A percentile compares a stretch with the other conserved stretches of the same genome.
These are phyloP conservation scores for Sanderia malayensis DNA, from an alignment of 30 jellyfish, hydroid and myxozoan genomes.

Conservation along the genomic window DNA sequence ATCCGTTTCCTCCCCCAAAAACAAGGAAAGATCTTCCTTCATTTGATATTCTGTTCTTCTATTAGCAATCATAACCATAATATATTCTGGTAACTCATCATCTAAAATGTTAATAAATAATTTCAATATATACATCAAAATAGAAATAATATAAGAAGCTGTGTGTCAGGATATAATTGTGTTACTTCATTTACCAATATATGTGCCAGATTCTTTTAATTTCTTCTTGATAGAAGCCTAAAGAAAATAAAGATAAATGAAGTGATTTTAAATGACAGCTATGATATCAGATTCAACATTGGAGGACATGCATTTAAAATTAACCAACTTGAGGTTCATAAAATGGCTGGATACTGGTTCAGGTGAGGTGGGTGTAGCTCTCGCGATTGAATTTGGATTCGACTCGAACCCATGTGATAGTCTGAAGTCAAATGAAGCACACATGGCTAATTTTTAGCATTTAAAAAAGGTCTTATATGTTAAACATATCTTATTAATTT, in stretches of 20 bases:
- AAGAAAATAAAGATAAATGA: not conserved
- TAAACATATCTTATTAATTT: too few relatives aligned
- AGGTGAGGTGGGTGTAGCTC: too few relatives aligned
- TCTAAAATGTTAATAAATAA: slow-evolving; percentile 22
- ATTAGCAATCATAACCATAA: slow-evolving; percentile 95
- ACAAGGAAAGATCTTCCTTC: slow-evolving; percentile 82
- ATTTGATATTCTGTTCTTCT: slow-evolving; percentile 66
- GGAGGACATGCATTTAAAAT: too few relatives aligned
- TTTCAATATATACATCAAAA: not conserved
- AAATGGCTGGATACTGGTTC: too few relatives aligned
- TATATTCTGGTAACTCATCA: slow-evolving; percentile 95
- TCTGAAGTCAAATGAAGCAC: too few relatives aligned
- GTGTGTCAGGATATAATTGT: not conserved
- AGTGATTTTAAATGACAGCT: not conserved
- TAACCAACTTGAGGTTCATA: too few relatives aligned
- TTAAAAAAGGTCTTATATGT: too few relatives aligned
- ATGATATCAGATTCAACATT: not conserved
- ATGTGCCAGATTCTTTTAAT: slow-evolving; percentile 80
- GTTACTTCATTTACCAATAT: slow-evolving; percentile 95
- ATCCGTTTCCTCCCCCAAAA: slow-evolving; percentile 87
- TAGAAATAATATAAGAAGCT: not conserved
- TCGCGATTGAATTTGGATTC: too few relatives aligned
- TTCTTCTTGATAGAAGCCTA: slow-evolving; percentile 79
- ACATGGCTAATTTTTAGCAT: too few relatives aligned
- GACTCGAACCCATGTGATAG: too few relatives aligned